These are phyloP conservation scores for Dryobates pubescens DNA, from an alignment of 2,797 vertebrate species.

Conservation along the genomic window DNA sequence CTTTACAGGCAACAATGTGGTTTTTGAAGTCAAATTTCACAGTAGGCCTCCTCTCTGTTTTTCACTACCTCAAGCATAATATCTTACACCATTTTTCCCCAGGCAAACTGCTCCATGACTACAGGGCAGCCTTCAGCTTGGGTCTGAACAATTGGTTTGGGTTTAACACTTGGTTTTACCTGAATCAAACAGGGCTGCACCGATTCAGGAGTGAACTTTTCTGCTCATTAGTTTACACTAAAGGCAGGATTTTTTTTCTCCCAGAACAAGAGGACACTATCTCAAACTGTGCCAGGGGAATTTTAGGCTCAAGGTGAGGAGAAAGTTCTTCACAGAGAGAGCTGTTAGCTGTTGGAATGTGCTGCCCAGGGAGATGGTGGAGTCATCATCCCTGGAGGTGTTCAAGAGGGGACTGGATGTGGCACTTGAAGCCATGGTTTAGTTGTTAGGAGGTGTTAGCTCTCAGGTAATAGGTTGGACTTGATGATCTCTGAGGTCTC, in stretches of 20 bases:
- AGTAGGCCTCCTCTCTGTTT: neutral
- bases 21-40: neutral
- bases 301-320: too few species aligned
- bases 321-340: too few species aligned
- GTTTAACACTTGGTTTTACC: neutral
- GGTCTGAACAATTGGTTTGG: neutral
- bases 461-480: too few species aligned
- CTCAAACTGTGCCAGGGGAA: too few species aligned
- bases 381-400: too few species aligned
- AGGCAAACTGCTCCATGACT: neutral
- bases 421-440: too few species aligned
- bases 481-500: too few species aligned
- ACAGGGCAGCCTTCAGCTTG: neutral
- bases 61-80: neutral
- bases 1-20: neutral
- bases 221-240: neutral
- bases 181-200: neutral
- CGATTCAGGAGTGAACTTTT: neutral
- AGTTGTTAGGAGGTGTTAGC: too few species aligned
- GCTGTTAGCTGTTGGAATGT: too few species aligned
- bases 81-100: neutral
- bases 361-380: too few species aligned
- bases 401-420: too few species aligned
- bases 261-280: too few species aligned
- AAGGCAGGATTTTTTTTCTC: neutral